Base-by-base conservation (phyloP, 2,888 invertebrate genomes). In the Barypeithes pellucidus region DNA sequence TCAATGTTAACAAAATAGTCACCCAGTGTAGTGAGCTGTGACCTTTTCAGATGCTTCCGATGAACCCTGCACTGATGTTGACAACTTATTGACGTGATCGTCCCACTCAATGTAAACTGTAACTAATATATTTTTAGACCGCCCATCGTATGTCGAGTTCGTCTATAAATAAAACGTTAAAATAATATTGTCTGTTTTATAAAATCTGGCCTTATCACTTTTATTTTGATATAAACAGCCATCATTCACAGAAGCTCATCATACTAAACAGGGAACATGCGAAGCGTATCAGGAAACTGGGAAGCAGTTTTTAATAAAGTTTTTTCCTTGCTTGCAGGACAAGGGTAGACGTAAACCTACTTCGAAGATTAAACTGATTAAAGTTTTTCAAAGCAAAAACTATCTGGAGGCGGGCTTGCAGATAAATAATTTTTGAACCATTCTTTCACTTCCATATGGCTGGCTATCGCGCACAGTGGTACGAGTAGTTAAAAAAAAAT, bases 301-400 rank as follows among this genome's bases (percentile, higher is more conserved):
- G 68, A 65, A 63, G 68, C 73, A 73, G 68, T 73, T 73, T 73
- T 73, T 73, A 73, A 73, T 73, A 73, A 73, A 73, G 63, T 73
- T 73, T 73, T 65, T 68, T 73, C 62, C 63, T 67, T 57, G 41
- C 63, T 67, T 62, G 50, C 68, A 68, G 67, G 73, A 73, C 65
- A 73, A 68, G 73, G 73, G 73, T 73, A 73, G 73, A 73, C 68
- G 67, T 63, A 65, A 67, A 73, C 73, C 68, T 73, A 73, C 68
- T 68, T 67, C 36, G 63, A 68, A 68, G 73, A 73, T 73, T 73
- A 73, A 68, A 73, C 73, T 68, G 73, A 73, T 73, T 73, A 68
- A 73, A 73, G 67, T 67, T 68, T 73, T 59, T 65, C 47, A 33
- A 33, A 12, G 68, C 62, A 72, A 72, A 72, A 72, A 70, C 69